These are phyloP conservation scores for Trichopoda pennipes DNA, from an alignment of 2,888 invertebrate species.

Conservation along the genomic window DNA sequence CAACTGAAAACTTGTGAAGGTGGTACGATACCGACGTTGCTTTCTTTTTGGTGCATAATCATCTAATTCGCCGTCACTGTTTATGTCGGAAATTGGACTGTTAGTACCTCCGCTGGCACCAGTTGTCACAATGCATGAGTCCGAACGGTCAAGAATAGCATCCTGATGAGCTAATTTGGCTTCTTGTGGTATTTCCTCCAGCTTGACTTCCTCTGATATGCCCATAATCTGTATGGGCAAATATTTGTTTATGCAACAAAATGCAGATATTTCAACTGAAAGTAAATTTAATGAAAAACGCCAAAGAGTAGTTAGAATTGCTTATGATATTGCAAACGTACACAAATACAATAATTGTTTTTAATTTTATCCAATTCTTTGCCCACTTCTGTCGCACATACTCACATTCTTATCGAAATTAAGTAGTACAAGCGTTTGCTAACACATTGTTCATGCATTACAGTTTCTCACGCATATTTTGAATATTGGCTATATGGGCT, in stretches of 20 bases:
- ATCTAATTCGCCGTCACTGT: conserved; percentile 86
- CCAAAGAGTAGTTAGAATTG: conserved; percentile 52
- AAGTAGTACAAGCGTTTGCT: not conserved
- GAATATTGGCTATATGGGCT: conserved; percentile 15
- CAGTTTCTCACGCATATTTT: conserved; percentile 15
- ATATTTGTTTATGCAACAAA: conserved; percentile 57
- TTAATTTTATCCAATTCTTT: conserved; percentile 52
- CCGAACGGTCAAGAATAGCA: conserved; percentile 81
- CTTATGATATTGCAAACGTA: conserved; percentile 43
- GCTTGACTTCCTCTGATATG: conserved; percentile 82
- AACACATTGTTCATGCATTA: too few species aligned
- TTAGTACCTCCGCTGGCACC: conserved; percentile 80
- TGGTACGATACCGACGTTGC: conserved; percentile 94
- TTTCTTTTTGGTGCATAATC: conserved; percentile 94
- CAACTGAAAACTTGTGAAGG: conserved; percentile 95
- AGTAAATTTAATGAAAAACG: conserved; percentile 37
- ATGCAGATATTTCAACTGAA: conserved; percentile 55
- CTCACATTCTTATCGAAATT: not conserved
- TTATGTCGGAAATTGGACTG: conserved; percentile 83
- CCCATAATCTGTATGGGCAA: conserved; percentile 79
- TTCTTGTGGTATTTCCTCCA: conserved; percentile 81
- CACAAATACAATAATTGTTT: not conserved
- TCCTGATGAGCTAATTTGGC: conserved; percentile 80
- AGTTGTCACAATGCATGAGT: conserved; percentile 76
- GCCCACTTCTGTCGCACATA: not conserved